A percentile compares a stretch with the other conserved stretches of the same genome.
Conservation (phyloP, 2,113 vertebrate genomes). For the Callaeas wilsoni region DNA sequence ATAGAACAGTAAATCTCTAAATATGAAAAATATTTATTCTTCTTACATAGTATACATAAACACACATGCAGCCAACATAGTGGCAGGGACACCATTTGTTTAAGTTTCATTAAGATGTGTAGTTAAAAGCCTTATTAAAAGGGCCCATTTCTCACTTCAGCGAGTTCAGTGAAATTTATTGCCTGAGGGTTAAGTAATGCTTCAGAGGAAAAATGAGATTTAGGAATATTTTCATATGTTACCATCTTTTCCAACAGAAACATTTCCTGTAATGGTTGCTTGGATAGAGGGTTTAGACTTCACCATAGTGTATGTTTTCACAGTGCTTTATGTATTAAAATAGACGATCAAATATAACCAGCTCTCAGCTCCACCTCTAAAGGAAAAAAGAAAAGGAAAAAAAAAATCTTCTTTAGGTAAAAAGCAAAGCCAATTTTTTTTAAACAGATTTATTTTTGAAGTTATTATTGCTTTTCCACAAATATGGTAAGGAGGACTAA, state of each 20-base stretch:
- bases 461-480: not conserved
- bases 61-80: not conserved
- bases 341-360: not conserved
- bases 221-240: not conserved
- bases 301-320: not conserved
- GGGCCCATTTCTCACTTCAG: slow-evolving; percentile 14
- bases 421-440: not conserved
- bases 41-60: slow-evolving; percentile 3
- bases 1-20: slow-evolving; percentile 1
- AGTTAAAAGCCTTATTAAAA: slow-evolving; percentile 49
- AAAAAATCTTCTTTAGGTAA: not conserved
- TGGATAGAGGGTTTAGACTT: not conserved
- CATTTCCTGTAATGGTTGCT: not conserved
- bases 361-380: not conserved
- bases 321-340: not conserved
- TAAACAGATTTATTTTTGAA: not conserved
- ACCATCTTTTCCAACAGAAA: not conserved
- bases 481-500: not conserved
- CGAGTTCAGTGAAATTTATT: slow-evolving; percentile 6
- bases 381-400: rapidly evolving
- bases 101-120: slow-evolving; percentile 33
- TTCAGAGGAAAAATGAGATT: slow-evolving; percentile 13
- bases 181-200: not conserved
- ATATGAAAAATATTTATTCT: slow-evolving; percentile 23
- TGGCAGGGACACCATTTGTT: not conserved